Evolutionary conservation across 35 echinoderm and acorn worm species (phyloP).

Genomic region (Hemicentrotus pulcherrimus): DNA sequence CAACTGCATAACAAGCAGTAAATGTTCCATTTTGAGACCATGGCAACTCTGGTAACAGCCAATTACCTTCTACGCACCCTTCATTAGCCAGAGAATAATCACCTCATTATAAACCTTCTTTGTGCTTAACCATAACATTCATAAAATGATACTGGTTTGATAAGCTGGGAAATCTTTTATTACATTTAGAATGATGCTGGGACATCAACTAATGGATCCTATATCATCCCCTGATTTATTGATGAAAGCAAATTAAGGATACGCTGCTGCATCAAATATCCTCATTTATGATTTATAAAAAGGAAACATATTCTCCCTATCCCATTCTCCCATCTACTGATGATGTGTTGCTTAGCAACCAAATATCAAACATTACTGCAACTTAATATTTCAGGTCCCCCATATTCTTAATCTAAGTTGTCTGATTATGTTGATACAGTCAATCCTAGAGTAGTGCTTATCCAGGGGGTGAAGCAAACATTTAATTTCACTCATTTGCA

Average conservation of each 20-base stretch:
- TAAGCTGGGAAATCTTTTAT: slow-evolving; percentile 10
- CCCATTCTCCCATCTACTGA: background rate
- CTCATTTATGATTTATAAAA: slow-evolving; percentile 38
- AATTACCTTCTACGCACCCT: slow-evolving; percentile 31
- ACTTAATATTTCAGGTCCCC: background rate
- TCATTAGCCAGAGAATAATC: slow-evolving; percentile 45
- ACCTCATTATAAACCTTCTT: slow-evolving; percentile 7
- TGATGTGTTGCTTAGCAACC: slow-evolving; percentile 18
- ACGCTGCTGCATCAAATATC: background rate
- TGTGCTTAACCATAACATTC: background rate
- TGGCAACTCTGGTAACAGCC: slow-evolving; percentile 47
- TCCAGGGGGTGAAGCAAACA: background rate
- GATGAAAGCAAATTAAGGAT: slow-evolving; percentile 25
- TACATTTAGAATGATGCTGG: slow-evolving; percentile 1
- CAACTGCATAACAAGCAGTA: slow-evolving; percentile 32
- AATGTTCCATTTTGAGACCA: slow-evolving; percentile 18
- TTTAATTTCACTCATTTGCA: background rate
- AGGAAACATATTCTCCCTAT: background rate
- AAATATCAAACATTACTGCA: slow-evolving; percentile 22
- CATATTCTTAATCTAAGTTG: background rate
- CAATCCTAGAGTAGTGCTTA: background rate
- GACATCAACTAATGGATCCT: slow-evolving; percentile 28
- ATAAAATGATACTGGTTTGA: background rate
- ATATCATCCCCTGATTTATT: background rate
- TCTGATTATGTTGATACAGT: background rate